Evolutionary conservation across 2,113 vertebrate genomes (phyloP).

Genomic region (Pithys albifrons): DNA sequence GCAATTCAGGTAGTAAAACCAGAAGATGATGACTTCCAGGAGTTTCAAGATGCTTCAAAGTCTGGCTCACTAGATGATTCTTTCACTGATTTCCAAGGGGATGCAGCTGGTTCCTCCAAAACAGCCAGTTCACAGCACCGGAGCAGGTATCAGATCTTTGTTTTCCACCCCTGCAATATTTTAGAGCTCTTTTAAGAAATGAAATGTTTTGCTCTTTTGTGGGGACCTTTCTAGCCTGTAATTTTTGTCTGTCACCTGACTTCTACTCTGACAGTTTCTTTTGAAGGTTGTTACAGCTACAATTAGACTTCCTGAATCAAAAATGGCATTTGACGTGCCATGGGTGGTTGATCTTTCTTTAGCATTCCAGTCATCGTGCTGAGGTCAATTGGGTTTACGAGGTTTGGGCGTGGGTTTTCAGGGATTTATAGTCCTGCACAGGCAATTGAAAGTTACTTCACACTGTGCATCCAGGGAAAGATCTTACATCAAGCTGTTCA

Average conservation of each 20-base stretch:
- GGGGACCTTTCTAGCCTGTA: neutral
- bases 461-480: neutral
- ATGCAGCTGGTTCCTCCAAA: constrained; percentile 76
- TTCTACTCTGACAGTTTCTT: neutral
- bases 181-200: neutral
- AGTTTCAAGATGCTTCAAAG: constrained; percentile 97
- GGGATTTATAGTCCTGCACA: neutral
- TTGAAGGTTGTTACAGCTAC: neutral
- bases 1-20: constrained; percentile 80
- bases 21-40: constrained; percentile 97
- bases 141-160: constrained; percentile 81
- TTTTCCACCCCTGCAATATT: neutral
- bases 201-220: neutral
- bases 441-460: neutral
- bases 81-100: constrained; percentile 90
- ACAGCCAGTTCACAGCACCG: constrained; percentile 75
- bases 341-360: neutral
- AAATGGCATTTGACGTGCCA: neutral
- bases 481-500: neutral
- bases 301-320: neutral
- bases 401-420: neutral
- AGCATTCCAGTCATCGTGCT: neutral
- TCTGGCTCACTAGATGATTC: constrained; percentile 85
- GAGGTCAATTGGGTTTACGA: neutral
- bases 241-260: neutral